Percentiles rank a stretch among this genome's conserved stretches.
phyloP scores from a whole-genome alignment of 2,113 vertebrate genomes.

The Chunga burmeisteri region DNA sequence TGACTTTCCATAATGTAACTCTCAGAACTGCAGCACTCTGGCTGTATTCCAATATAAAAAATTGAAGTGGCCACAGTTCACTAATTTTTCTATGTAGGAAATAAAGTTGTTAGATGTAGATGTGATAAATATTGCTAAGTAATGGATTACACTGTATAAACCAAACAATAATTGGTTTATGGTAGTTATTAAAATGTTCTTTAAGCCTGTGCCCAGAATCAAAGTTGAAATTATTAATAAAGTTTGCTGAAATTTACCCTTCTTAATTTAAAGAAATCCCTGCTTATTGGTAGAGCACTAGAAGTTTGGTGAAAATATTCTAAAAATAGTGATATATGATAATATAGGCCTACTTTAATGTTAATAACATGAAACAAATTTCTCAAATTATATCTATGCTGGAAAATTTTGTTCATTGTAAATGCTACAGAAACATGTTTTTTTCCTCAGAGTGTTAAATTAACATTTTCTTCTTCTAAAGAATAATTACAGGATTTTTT shows the following conservation, averaged over 20 bases:
- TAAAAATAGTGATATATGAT: neutral
- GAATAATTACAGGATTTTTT: neutral
- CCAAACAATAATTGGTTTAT: neutral
- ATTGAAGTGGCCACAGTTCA: conserved; percentile 9
- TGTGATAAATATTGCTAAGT: conserved; percentile 27
- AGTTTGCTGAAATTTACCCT: neutral
- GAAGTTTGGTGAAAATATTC: neutral
- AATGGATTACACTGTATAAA: conserved; percentile 19
- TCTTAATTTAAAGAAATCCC: neutral
- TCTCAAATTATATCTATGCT: neutral
- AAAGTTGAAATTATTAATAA: neutral
- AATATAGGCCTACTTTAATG: neutral
- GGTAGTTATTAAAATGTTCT: neutral
- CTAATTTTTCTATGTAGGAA: conserved; percentile 10
- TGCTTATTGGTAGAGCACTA: neutral
- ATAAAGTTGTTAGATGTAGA: neutral
- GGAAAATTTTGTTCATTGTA: neutral
- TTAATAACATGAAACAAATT: neutral
- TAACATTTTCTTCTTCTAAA: neutral
- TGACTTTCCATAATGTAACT: neutral
- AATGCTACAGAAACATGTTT: neutral
- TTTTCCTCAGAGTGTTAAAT: neutral
- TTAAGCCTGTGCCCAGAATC: neutral
- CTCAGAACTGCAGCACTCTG: neutral
- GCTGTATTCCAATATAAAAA: neutral